These are phyloP conservation scores for Dicentrarchus labrax DNA, from an alignment of 2,113 vertebrate genomes.

Conservation along the genomic window DNA sequence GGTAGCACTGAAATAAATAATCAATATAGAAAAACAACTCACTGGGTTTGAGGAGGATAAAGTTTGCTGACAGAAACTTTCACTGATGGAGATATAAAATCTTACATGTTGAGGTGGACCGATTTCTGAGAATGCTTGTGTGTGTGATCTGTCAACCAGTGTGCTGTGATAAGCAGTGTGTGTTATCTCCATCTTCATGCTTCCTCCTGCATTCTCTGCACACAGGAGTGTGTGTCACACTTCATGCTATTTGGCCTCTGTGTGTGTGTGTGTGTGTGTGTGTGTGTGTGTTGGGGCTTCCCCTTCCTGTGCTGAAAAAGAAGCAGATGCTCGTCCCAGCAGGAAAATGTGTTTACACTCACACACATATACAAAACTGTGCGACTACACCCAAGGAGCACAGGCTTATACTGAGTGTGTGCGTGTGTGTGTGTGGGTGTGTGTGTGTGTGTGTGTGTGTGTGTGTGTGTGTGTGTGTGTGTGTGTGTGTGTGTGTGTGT, in stretches of 20 bases:
- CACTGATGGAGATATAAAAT: neutral
- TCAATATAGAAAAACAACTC: no score
- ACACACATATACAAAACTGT: neutral
- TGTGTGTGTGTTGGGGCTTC: conserved; percentile 35
- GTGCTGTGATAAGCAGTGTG: conserved; percentile 11
- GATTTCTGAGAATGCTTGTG: neutral
- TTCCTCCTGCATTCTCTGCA: conserved; percentile 44
- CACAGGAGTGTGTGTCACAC: neutral
- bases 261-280: neutral
- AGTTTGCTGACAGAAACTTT: no score
- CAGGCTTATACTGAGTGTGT: neutral
- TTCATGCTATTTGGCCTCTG: neutral
- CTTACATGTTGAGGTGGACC: neutral
- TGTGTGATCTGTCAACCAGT: no score
- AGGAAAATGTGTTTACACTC: conserved; percentile 34
- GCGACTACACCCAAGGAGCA: neutral
- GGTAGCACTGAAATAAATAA: no score
- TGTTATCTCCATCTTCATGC: conserved; percentile 43
- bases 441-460: neutral
- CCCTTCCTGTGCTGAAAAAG: conserved; percentile 56
- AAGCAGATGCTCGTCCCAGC: conserved; percentile 56
- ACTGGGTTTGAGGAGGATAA: no score
- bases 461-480: neutral
- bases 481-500: neutral
- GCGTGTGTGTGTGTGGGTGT: neutral